Evolutionary conservation across 37 sponge, comb jelly and placozoan species (phyloP).

Genomic region (Hexactinellida sp.): DNA sequence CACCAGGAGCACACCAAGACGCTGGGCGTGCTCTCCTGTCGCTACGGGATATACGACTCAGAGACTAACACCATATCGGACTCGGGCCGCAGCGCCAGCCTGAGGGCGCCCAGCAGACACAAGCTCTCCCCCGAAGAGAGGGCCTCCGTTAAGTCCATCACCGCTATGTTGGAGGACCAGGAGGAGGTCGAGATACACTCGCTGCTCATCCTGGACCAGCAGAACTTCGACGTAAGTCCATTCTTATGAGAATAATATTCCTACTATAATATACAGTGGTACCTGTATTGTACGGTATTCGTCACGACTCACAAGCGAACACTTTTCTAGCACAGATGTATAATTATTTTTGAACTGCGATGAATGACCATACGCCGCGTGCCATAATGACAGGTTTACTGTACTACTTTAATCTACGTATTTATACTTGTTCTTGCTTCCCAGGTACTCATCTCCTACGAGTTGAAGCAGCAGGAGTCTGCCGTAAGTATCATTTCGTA

Average conservation of each 20-base stretch:
- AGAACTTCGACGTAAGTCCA: background rate
- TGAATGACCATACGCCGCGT: too few species aligned
- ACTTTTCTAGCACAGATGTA: too few species aligned
- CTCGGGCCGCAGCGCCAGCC: background rate
- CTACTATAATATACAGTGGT: too few species aligned
- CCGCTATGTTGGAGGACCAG: background rate
- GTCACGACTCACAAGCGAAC: too few species aligned
- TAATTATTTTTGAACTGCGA: too few species aligned
- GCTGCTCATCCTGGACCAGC: background rate
- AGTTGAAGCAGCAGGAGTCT: conserved; percentile 48
- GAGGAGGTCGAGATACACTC: background rate
- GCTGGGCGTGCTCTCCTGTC: background rate
- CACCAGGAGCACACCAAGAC: background rate
- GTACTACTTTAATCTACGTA: too few species aligned
- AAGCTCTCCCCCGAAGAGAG: background rate
- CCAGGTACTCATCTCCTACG: conserved; percentile 57
- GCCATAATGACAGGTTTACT: too few species aligned
- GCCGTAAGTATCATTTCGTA: conserved; percentile 58
- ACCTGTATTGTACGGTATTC: background rate
- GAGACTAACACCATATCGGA: background rate
- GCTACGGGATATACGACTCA: background rate
- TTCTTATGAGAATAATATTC: background rate
- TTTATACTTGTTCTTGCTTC: too few species aligned
- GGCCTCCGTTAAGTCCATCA: background rate
- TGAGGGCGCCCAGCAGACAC: background rate